Conservation (phyloP, 1,140 invertebrate genomes). For the Formica exsecta region DNA sequence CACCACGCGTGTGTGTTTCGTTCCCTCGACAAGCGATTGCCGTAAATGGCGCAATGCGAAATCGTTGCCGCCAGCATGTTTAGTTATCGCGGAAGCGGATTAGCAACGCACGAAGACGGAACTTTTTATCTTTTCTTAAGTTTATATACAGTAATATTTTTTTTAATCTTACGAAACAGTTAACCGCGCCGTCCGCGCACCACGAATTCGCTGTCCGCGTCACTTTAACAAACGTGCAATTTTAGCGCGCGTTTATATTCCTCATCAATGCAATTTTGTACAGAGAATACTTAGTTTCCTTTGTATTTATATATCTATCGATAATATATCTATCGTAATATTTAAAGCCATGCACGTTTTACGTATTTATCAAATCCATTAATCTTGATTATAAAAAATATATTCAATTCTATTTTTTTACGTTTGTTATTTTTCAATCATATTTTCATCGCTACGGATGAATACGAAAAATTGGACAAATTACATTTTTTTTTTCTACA, state of each 20-base stretch:
- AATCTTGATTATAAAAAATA: conserved; percentile 13
- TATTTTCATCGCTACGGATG: neutral
- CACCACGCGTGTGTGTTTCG: conserved; percentile 29
- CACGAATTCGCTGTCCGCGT: neutral
- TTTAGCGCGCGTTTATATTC: conserved; percentile 11
- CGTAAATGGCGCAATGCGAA: conserved; percentile 59
- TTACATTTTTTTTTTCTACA: neutral
- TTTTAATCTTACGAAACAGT: conserved; percentile 24
- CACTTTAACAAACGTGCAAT: conserved; percentile 13
- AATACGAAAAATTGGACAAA: neutral
- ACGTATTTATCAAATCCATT: neutral
- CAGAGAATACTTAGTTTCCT: neutral
- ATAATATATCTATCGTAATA: too few species aligned
- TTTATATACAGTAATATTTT: conserved; percentile 40
- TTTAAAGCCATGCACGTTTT: neutral
- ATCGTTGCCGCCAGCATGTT: conserved; percentile 45
- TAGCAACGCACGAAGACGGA: conserved; percentile 23
- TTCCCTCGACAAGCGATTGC: conserved; percentile 39
- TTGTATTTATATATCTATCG: neutral
- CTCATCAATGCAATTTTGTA: neutral
- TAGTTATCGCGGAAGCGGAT: conserved; percentile 50
- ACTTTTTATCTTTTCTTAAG: conserved; percentile 25
- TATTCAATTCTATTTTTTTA: neutral
- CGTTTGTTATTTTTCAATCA: neutral
- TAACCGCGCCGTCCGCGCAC: neutral